A percentile compares a stretch with the other conserved stretches of the same genome.
Evolutionary conservation across 2,888 invertebrate genomes (phyloP).

Genomic region (Platycheirus albimanus): DNA sequence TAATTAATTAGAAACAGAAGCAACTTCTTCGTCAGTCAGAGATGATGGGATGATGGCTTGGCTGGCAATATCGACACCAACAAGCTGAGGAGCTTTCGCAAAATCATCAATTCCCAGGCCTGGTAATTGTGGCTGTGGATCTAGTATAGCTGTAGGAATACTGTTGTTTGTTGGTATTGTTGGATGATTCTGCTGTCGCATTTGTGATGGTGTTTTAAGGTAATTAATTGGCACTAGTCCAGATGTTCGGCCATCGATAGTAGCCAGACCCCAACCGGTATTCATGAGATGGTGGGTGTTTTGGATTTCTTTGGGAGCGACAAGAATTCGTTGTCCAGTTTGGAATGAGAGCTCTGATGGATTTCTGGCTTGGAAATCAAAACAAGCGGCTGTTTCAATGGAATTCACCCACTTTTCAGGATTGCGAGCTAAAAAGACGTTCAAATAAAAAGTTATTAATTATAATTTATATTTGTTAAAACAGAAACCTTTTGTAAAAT

Average conservation of each 20-base stretch:
- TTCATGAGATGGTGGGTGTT: slow-evolving; percentile 85
- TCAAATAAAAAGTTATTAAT: too few species aligned
- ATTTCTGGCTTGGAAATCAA: slow-evolving; percentile 89
- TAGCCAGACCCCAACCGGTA: slow-evolving; percentile 88
- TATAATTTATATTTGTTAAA: too few species aligned
- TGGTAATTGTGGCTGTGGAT: slow-evolving; percentile 43
- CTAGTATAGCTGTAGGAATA: slow-evolving; percentile 21
- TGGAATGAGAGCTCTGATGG: slow-evolving; percentile 90
- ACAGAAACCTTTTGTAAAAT: too few species aligned
- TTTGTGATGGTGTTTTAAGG: slow-evolving; percentile 79
- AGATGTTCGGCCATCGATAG: slow-evolving; percentile 84
- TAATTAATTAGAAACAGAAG: background rate
- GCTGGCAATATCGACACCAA: background rate
- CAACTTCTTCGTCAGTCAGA: slow-evolving; percentile 4
- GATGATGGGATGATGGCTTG: background rate
- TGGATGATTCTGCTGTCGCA: slow-evolving; percentile 74
- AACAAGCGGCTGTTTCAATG: slow-evolving; percentile 87
- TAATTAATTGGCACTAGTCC: slow-evolving; percentile 88
- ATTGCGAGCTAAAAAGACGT: slow-evolving; percentile 84
- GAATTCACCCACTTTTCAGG: slow-evolving; percentile 88
- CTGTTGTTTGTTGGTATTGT: slow-evolving; percentile 40
- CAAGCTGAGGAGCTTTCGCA: slow-evolving; percentile 36
- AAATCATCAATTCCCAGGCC: slow-evolving; percentile 45
- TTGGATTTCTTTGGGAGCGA: slow-evolving; percentile 94
- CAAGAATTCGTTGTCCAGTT: slow-evolving; percentile 89